Base-by-base conservation (phyloP, 2,797 vertebrate species). In the Melanogrammus aeglefinus region DNA sequence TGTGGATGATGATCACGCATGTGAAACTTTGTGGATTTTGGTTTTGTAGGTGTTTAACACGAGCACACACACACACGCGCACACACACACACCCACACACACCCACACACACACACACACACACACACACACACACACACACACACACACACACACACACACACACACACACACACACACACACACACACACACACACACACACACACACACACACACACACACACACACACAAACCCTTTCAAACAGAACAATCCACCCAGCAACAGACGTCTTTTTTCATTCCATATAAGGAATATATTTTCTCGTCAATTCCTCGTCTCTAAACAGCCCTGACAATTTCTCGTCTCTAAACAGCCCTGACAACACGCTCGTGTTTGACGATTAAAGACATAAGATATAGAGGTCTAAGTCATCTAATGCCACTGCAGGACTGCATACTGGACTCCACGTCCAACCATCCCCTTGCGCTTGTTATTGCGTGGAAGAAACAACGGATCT, bases 401-500 rank as follows among this genome's bases (percentile, higher is more conserved):
- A 21, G 18, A 24, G 6, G 57, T 63, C n/a, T 24, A 18, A 21
- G 47, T 18, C 4, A 18, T 57, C 47, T 57, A 57, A 57, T 14
- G 47, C 16, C 18, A 21, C 18, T 21, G 16, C 47, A 57, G 1
- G 47, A 6, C 47, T 57, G 18, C 12, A 18, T 14, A 4, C 12
- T 21, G 57, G 6, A 24, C 2, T 24, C 57, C 7, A 18, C 47
- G 4, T 6, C 18, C 6, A 8, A 24, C 7, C 57, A 63, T 63
- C 57, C n/a, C 16, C 24, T 9, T 63, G 57, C 57, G 7, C 6
- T n/a, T 6, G 57, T 63, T 24, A 57, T 57, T 21, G 47, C 16
- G 47, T 57, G 47, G 47, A 57, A 57, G 47, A 57, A 57, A 57
- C 47, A 57, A 57, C 47, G 47, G 38, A n/a, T 63, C 57, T 63